phyloP scores from a whole-genome alignment of 2,113 vertebrate species.

The Chionis minor region DNA sequence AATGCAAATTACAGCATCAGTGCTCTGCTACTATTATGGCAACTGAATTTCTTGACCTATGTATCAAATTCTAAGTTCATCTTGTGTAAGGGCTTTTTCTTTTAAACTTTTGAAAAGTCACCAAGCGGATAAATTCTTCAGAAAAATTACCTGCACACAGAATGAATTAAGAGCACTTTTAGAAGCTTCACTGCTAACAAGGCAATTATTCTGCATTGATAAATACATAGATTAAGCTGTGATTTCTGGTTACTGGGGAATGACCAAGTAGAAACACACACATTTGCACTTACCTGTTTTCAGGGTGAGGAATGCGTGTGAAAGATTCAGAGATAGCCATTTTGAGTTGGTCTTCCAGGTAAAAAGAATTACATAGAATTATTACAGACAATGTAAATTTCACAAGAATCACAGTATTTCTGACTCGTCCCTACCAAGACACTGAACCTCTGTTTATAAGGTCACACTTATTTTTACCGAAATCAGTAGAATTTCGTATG shows the following conservation, averaged over 20 bases:
- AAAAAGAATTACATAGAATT: neutral
- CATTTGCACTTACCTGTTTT: neutral
- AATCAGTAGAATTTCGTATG: neutral
- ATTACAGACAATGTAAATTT: neutral
- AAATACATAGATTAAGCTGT: neutral
- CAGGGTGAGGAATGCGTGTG: neutral
- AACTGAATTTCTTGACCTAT: neutral
- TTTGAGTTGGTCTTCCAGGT: neutral
- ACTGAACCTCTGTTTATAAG: neutral
- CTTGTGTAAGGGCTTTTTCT: neutral
- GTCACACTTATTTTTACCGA: neutral
- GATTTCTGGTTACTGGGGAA: neutral
- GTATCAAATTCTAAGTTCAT: neutral
- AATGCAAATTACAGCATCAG: neutral
- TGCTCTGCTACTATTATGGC: neutral
- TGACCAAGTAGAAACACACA: neutral
- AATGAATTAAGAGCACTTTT: neutral
- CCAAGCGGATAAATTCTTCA: neutral
- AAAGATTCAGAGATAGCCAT: neutral
- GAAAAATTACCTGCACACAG: neutral
- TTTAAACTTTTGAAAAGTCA: neutral
- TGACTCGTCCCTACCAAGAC: neutral
- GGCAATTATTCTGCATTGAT: neutral
- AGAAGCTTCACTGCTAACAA: neutral
- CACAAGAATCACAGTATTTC: neutral